Evolutionary conservation across 2,113 vertebrate species (phyloP), one percentile per base, ranked within the genome.

Genomic region (Caranx ignobilis): DNA sequence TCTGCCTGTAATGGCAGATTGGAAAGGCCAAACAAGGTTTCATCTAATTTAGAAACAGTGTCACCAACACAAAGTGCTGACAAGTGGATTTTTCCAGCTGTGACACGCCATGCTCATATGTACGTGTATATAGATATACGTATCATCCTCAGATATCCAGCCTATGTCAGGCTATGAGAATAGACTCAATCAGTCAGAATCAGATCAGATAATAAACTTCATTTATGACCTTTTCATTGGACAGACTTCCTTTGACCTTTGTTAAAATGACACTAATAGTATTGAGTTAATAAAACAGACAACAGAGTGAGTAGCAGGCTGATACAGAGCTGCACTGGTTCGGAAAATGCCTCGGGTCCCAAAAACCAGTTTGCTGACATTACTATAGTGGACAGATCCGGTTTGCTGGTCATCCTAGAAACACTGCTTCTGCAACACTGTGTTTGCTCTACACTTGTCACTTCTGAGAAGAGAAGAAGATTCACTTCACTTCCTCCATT

Each of bases 381-480:
- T 2, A 72, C 34, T 31, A 15, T n/a, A 62, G 34, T 1, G 19
- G 10, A 31, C 34, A 31, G 34, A 6, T 54, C 13, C 19, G 34
- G 11, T 3, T 26, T 26, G 26, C 26, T 26, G 26, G 26, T 26
- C 26, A 26, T 26, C 26, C 26, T 7, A n/a, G 67, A 35, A 9
- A 6, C 11, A 31, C n/a, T 48, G 4, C 2, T 7, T 48, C 16
- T 7, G 16, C 47, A 48, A 5, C 16, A 7, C 5, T 18, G 7
- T 4, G 13, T 19, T 18, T 16, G 7, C 47, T 48, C 16, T 19
- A 19, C 15, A 47, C 13, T 16, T 16, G 39, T 39, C 18, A 60
- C 16, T 55, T 64, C 7, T 48, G 21, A 73, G 26, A 72, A 67
- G 15, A 61, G 63, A 63, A 71, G 13, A 59, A 57, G 41, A 65